These are phyloP conservation scores for Bucorvus abyssinicus DNA, from an alignment of 2,797 vertebrate genomes.

Conservation along the genomic window DNA sequence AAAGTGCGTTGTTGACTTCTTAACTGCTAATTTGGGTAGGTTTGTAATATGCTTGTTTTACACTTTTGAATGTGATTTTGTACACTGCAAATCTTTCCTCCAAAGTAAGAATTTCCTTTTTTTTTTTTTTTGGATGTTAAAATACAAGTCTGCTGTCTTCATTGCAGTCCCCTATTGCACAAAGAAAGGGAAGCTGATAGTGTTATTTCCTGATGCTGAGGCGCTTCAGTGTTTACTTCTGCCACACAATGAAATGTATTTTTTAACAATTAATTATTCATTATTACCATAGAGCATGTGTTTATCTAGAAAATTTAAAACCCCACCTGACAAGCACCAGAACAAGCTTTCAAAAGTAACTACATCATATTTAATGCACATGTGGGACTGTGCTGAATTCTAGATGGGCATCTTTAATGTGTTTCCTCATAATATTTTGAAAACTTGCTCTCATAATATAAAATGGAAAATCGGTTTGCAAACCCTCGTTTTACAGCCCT, in stretches of 20 bases:
- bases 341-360: constrained; percentile 33
- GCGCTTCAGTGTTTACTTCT: background rate
- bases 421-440: background rate
- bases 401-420: background rate
- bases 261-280: constrained; percentile 18
- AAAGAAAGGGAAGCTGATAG: background rate
- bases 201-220: background rate
- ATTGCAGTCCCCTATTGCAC: background rate
- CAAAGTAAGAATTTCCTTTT: background rate
- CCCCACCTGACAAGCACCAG: background rate
- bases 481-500: background rate
- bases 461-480: background rate
- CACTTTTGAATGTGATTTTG: background rate
- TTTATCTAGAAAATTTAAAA: background rate
- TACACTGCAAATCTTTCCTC: background rate
- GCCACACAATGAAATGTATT: background rate
- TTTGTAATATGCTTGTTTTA: background rate
- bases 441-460: background rate
- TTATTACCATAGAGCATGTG: background rate
- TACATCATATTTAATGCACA: background rate
- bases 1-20: background rate
- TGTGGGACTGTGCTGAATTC: background rate
- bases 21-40: background rate
- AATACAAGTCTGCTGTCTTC: background rate
- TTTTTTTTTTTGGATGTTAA: background rate